These are phyloP conservation scores for Ornithoptera alexandrae DNA, from an alignment of 2,888 invertebrate genomes.

Conservation along the genomic window DNA sequence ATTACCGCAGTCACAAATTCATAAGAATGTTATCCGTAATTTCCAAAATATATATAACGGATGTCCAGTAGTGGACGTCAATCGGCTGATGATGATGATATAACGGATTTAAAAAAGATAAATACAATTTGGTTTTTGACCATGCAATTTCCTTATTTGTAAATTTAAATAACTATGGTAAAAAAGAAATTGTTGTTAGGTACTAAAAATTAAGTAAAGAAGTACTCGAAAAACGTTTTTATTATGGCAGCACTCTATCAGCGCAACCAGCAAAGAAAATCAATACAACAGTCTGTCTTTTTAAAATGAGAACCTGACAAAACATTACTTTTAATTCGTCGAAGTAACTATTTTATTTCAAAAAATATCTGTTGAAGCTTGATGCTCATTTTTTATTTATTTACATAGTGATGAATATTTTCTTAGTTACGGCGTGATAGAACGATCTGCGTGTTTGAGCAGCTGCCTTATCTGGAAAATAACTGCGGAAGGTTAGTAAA, in stretches of 20 bases:
- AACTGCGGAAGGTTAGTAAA: slow-evolving; percentile 72
- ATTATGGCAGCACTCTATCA: slow-evolving; percentile 33
- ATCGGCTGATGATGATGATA: too few species aligned
- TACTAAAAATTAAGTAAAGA: too few species aligned
- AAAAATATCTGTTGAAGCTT: slow-evolving; percentile 72
- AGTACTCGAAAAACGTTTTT: not conserved
- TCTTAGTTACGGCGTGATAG: slow-evolving; percentile 79
- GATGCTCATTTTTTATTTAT: slow-evolving; percentile 80
- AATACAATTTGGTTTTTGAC: too few species aligned
- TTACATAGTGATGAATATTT: slow-evolving; percentile 79
- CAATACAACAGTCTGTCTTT: slow-evolving; percentile 75
- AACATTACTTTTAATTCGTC: slow-evolving; percentile 71
- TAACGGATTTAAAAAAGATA: too few species aligned
- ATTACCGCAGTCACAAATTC: too few species aligned
- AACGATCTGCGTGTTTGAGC: slow-evolving; percentile 71
- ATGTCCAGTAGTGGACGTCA: too few species aligned
- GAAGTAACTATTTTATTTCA: slow-evolving; percentile 73
- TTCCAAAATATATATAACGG: too few species aligned
- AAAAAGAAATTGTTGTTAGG: too few species aligned
- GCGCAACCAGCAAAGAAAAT: slow-evolving; percentile 69
- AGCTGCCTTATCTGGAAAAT: slow-evolving; percentile 69
- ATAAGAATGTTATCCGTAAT: too few species aligned
- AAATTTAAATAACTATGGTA: too few species aligned
- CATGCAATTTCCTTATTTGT: too few species aligned
- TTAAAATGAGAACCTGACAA: slow-evolving; percentile 80